Conservation (phyloP, 2,113 vertebrate species). For the Microcebus lehilahytsara region DNA sequence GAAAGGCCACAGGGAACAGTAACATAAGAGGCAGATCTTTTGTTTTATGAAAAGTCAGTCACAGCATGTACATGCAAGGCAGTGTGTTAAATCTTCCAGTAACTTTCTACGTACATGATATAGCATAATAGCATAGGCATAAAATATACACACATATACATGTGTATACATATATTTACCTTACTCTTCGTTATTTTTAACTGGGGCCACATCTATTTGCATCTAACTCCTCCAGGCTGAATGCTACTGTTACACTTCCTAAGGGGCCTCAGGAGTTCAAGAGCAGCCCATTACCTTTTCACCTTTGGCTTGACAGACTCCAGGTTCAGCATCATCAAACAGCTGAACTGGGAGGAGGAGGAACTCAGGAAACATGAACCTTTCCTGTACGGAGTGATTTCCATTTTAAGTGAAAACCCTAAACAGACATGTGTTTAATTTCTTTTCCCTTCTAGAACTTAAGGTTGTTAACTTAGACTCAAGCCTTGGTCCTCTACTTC, state of each 20-base stretch:
- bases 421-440: conserved; percentile 11
- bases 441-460: background rate
- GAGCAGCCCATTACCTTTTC: conserved; percentile 1
- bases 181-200: background rate
- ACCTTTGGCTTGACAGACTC: conserved; percentile 56
- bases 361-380: conserved; percentile 60
- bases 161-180: background rate
- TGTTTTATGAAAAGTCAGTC: background rate
- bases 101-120: background rate
- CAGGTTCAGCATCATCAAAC: conserved; percentile 52
- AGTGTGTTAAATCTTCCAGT: background rate
- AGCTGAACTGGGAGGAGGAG: background rate
- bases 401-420: conserved; percentile 58
- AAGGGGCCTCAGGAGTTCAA: background rate
- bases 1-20: background rate
- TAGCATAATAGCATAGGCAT: background rate
- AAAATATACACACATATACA: background rate
- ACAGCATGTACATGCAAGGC: background rate
- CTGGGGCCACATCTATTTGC: background rate
- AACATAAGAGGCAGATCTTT: background rate
- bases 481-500: background rate
- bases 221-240: background rate
- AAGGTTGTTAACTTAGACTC: conserved; percentile 20
- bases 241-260: background rate
- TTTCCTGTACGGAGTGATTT: conserved; percentile 62